These are phyloP conservation scores for Noturus placidus DNA, from an alignment of 2,113 vertebrate species.

Conservation along the genomic window DNA sequence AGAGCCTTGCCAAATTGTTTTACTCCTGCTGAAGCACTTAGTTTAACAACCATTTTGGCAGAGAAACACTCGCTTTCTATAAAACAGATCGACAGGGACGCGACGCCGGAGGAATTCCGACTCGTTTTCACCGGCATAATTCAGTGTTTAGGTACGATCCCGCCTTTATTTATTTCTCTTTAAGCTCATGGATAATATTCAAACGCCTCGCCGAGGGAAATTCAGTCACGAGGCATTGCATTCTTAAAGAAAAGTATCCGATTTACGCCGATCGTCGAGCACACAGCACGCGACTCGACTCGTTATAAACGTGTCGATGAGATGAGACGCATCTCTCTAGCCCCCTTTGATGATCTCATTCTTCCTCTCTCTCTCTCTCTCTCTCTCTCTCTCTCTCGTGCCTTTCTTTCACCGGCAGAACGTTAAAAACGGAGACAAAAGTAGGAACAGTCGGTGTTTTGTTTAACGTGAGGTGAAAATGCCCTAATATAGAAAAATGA, in stretches of 20 bases:
- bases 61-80: slow-evolving; percentile 40
- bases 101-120: slow-evolving; percentile 28
- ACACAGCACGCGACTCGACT: not conserved
- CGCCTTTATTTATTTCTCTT: not conserved
- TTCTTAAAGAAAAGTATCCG: not conserved
- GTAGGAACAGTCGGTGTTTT: slow-evolving; percentile 38
- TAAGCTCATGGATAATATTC: not conserved
- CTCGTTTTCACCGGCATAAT: not conserved
- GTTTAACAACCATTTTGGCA: slow-evolving; percentile 63
- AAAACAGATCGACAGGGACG: slow-evolving; percentile 40
- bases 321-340: slow-evolving; percentile 40
- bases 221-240: not conserved
- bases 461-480: slow-evolving; percentile 39
- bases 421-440: slow-evolving; percentile 54
- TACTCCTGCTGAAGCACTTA: slow-evolving; percentile 51
- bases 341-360: not conserved
- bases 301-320: slow-evolving; percentile 19
- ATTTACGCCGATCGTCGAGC: not conserved
- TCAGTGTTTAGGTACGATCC: not conserved
- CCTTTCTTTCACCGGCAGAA: slow-evolving; percentile 57
- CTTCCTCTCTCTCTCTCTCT: slow-evolving; percentile 41
- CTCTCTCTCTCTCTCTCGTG: slow-evolving; percentile 37
- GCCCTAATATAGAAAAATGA: slow-evolving; percentile 24
- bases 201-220: not conserved
- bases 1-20: slow-evolving; percentile 39